Evolutionary conservation across 2,797 vertebrate species (phyloP).

Genomic region (Poecilia gillii): DNA sequence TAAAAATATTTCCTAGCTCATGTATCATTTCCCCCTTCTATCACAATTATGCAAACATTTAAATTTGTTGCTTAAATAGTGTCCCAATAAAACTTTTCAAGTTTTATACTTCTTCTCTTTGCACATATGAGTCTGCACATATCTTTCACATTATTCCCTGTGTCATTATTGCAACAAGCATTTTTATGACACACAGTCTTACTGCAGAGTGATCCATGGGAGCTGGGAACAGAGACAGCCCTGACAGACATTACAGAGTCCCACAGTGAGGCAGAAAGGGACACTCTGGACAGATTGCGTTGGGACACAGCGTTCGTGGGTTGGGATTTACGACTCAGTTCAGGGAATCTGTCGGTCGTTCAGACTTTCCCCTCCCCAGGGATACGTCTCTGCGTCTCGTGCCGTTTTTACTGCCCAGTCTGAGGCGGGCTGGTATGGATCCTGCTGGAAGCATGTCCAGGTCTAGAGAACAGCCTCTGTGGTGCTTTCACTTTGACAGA

Average conservation of each 20-base stretch:
- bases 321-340: constrained; percentile 52
- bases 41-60: neutral
- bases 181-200: neutral
- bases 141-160: neutral
- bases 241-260: neutral
- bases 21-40: neutral
- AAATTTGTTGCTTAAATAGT: neutral
- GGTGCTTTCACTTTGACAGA: constrained; percentile 39
- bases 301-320: constrained; percentile 30
- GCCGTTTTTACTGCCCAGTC: constrained; percentile 45
- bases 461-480: constrained; percentile 31
- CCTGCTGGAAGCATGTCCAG: constrained; percentile 39
- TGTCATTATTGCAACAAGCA: neutral
- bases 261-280: constrained; percentile 1
- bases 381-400: constrained; percentile 50
- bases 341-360: constrained; percentile 25
- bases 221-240: neutral
- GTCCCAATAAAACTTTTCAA: neutral
- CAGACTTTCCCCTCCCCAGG: constrained; percentile 24
- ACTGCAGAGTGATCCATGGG: neutral
- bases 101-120: neutral
- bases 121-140: neutral
- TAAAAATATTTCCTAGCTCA: neutral
- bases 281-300: constrained; percentile 32
- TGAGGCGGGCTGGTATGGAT: constrained; percentile 37